Evolutionary conservation across 2,113 vertebrate genomes (phyloP).

Genomic region (Aspidoscelis tigris): DNA sequence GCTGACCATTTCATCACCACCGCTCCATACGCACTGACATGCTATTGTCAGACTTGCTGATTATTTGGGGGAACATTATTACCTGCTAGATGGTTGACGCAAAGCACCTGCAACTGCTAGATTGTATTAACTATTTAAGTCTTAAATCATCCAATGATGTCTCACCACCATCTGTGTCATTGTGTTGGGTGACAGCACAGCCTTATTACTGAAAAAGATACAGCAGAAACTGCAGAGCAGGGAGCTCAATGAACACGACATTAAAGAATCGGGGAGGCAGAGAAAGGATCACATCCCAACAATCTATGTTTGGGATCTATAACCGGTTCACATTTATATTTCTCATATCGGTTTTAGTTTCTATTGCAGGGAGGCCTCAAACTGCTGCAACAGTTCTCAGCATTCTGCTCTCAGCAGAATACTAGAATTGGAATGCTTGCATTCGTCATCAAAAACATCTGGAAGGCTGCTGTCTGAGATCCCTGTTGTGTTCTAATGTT

Average conservation of each 20-base stretch:
- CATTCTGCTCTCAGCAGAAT: too few relatives aligned
- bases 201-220: slow-evolving; percentile 15
- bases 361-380: background rate
- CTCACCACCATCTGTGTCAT: slow-evolving; percentile 20
- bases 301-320: background rate
- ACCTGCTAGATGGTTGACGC: slow-evolving; percentile 50
- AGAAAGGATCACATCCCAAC: background rate
- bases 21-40: slow-evolving; percentile 28
- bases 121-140: slow-evolving; percentile 54
- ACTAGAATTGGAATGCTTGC: too few relatives aligned
- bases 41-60: slow-evolving; percentile 47
- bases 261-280: background rate
- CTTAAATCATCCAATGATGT: slow-evolving; percentile 50
- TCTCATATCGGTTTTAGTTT: background rate
- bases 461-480: too few relatives aligned
- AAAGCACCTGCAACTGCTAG: slow-evolving; percentile 38
- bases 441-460: too few relatives aligned
- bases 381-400: too few relatives aligned
- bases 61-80: slow-evolving; percentile 53
- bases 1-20: background rate
- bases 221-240: background rate
- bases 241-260: background rate
- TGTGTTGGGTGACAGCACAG: slow-evolving; percentile 26
- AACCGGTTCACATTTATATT: background rate
- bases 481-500: too few relatives aligned